A percentile compares a stretch with the other conserved stretches of the same genome.
Evolutionary conservation across 1,140 invertebrate species (phyloP).

Genomic region (Drosophila nikananu): DNA sequence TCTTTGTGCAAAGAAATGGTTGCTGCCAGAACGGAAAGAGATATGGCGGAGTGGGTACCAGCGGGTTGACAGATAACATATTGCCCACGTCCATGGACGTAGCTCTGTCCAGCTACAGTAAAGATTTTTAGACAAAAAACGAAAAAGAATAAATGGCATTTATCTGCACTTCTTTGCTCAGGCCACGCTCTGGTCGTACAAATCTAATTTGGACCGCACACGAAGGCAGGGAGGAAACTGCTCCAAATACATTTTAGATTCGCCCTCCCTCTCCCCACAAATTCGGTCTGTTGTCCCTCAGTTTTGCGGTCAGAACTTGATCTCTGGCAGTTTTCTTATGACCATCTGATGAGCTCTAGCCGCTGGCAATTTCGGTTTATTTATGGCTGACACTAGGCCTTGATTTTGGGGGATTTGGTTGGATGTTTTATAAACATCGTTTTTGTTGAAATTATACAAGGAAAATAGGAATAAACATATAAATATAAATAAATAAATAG

Average conservation of each 20-base stretch:
- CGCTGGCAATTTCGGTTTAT: conserved; percentile 38
- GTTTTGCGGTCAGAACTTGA: not conserved
- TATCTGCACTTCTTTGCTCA: conserved; percentile 34
- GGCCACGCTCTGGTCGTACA: conserved; percentile 45
- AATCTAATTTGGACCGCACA: conserved; percentile 68
- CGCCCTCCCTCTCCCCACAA: conserved; percentile 4
- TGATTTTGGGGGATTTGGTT: not conserved
- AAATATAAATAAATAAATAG: no score
- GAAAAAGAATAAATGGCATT: conserved; percentile 30
- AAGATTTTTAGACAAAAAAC: conserved; percentile 18
- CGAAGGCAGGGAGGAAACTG: not conserved
- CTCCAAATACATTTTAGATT: conserved; percentile 31
- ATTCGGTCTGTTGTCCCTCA: conserved; percentile 21
- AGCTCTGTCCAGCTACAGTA: not conserved
- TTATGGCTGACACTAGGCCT: conserved; percentile 5
- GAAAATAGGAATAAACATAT: no score
- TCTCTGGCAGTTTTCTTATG: conserved; percentile 1
- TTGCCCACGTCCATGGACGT: conserved; percentile 37
- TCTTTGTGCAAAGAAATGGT: conserved; percentile 50
- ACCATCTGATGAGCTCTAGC: conserved; percentile 30
- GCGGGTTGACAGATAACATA: conserved; percentile 60
- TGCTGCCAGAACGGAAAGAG: conserved; percentile 34
- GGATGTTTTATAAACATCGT: no score
- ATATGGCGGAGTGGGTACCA: conserved; percentile 6
- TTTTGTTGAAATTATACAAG: no score